Percentiles rank a stretch among this genome's conserved stretches.
These are phyloP conservation scores for Clarias pachynema DNA, from an alignment of 2,797 vertebrate species.

Conservation along the genomic window DNA sequence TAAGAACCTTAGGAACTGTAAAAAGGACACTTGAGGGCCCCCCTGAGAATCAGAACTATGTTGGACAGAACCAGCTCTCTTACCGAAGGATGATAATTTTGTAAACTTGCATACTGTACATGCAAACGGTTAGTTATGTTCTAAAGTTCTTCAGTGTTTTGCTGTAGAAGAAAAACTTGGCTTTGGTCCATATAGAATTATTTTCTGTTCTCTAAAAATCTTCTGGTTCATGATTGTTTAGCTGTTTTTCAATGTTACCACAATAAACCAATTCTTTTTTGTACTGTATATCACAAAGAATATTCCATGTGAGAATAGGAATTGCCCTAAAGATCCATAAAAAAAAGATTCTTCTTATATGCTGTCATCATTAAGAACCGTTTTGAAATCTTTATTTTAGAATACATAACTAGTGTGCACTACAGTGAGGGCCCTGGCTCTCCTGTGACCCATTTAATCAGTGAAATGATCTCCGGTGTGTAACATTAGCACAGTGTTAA, in stretches of 20 bases:
- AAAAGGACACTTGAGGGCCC: not conserved
- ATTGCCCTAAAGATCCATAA: too few species aligned
- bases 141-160: too few species aligned
- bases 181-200: not conserved
- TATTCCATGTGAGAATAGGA: too few species aligned
- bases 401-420: not conserved
- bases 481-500: constrained; percentile 11
- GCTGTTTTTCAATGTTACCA: not conserved
- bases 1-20: not conserved
- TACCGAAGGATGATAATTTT: not conserved
- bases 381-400: not conserved
- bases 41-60: not conserved
- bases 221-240: not conserved
- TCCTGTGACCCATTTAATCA: constrained; percentile 4
- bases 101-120: too few species aligned
- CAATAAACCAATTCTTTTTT: not conserved
- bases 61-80: not conserved
- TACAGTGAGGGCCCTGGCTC: not conserved
- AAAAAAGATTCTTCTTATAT: not conserved
- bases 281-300: too few species aligned
- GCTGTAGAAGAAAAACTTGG: not conserved
- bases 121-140: too few species aligned
- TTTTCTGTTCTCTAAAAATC: not conserved
- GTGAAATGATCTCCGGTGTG: constrained; percentile 12
- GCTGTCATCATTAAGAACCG: not conserved